phyloP scores from a whole-genome alignment of 2,888 invertebrate species.

The Catocala nupta region DNA sequence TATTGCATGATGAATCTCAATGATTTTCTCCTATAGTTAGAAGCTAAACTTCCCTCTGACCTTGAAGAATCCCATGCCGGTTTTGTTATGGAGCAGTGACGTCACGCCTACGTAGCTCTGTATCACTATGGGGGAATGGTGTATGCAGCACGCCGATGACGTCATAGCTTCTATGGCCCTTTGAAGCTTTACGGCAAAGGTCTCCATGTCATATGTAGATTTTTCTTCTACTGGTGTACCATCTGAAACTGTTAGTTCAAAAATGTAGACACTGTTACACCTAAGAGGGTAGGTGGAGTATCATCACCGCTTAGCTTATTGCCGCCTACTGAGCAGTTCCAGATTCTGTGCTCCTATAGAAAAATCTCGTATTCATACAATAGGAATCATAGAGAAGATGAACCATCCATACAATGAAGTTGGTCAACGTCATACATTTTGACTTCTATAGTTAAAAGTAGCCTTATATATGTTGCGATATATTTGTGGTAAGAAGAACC shows the following conservation, averaged over 20 bases:
- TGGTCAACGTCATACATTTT: too few relatives aligned
- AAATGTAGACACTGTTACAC: neutral
- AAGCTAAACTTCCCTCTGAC: slow-evolving; percentile 95
- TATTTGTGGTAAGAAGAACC: too few relatives aligned
- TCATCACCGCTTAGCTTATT: too few relatives aligned
- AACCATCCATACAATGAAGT: too few relatives aligned
- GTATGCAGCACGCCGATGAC: slow-evolving; percentile 84
- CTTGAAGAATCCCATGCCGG: slow-evolving; percentile 94
- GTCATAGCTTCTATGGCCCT: slow-evolving; percentile 82
- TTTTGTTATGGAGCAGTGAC: slow-evolving; percentile 93
- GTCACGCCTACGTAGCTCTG: slow-evolving; percentile 94
- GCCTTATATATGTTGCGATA: too few relatives aligned
- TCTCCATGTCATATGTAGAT: slow-evolving; percentile 88
- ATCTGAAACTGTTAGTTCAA: slow-evolving; percentile 57
- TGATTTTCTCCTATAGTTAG: slow-evolving; percentile 67
- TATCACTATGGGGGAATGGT: slow-evolving; percentile 91
- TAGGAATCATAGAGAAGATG: too few relatives aligned
- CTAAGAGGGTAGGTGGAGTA: too few relatives aligned
- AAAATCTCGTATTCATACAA: too few relatives aligned
- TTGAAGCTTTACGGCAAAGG: slow-evolving; percentile 87
- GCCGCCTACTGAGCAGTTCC: too few relatives aligned
- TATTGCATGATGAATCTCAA: slow-evolving; percentile 25
- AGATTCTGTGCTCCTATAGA: too few relatives aligned
- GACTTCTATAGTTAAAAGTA: too few relatives aligned
- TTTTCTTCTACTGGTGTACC: slow-evolving; percentile 69